Percentiles rank a stretch among this genome's conserved stretches.
Conservation (phyloP, 2,888 invertebrate species). For the Lasius platythorax region DNA sequence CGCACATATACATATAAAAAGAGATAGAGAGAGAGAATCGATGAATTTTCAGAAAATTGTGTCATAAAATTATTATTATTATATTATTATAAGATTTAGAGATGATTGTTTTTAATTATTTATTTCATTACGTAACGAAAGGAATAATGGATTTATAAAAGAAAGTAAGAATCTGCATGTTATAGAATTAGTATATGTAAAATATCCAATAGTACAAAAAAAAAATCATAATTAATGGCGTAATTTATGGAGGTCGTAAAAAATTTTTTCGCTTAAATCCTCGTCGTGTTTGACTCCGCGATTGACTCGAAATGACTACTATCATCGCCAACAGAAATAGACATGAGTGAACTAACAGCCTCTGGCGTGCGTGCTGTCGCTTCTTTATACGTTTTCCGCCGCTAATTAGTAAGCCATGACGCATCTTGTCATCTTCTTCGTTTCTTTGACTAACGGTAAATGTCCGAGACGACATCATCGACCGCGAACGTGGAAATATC, state of each 20-base stretch:
- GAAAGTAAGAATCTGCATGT: background rate
- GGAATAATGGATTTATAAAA: background rate
- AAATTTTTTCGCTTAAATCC: background rate
- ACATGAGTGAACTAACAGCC: conserved; percentile 34
- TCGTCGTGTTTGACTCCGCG: background rate
- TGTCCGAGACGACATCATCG: conserved; percentile 42
- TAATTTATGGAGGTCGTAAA: background rate
- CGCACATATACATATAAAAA: background rate
- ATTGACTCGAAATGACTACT: background rate
- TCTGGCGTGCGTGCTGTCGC: background rate
- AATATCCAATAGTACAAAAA: background rate
- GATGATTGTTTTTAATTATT: background rate
- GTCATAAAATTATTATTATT: background rate
- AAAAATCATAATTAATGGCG: background rate
- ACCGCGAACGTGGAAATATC: conserved; percentile 31
- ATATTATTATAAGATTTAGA: background rate
- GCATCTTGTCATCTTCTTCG: conserved; percentile 48
- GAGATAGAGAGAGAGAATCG: background rate
- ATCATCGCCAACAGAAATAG: conserved; percentile 35
- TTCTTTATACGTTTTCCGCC: conserved; percentile 12
- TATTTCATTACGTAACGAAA: background rate
- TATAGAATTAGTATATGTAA: background rate
- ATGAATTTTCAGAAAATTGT: background rate
- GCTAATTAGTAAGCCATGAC: conserved; percentile 66
- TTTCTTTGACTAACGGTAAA: conserved; percentile 64